Evolutionary conservation across 2,797 vertebrate species (phyloP), one percentile per base, ranked within the genome.

Genomic region (Clarias fuscus): DNA sequence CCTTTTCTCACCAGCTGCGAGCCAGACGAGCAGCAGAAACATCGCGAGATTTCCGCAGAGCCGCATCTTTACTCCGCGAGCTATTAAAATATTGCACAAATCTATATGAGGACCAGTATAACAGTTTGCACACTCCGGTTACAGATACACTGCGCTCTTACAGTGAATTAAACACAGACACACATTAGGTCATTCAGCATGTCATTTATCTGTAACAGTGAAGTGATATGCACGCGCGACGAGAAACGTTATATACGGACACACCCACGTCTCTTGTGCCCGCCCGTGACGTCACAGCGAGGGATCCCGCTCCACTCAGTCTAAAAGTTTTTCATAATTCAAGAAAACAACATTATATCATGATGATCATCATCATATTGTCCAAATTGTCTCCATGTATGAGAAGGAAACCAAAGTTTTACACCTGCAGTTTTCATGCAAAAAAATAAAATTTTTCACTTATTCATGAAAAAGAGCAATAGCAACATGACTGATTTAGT

Each of bases 21-120:
- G 58, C 76, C 61, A 65, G 18, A 82, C 88, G 40, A 98, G 58
- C 79, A 94, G 87, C 89, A 97, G 43, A 82, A 95, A 88, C 53
- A 94, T 85, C 27, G 91, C 90, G 73, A 95, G 84, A 30, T 84
- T 90, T 83, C 86, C 91, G 58, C 90, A 81, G 58, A 90, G 59
- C 62, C 86, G 24, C 95, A 94, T 96, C 6, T 85, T 79, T 61
- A 82, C 68, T 67, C 72, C 56, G 37, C 30, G 33, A 78, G 17
- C 58, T 24, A 1, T 14, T 6, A 22, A 22, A 73, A 53, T 4
- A 65, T 18, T 68, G 27, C 18, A 30, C 27, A 67, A 30, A 67
- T 17, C 13, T 67, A 6, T 67, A 67, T 1, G 14, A 68, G 30
- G 67, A 20, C 15, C 30, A 30, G 5, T 67, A 15, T 17, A 30